A percentile compares a stretch with the other conserved stretches of the same genome.
Conservation (phyloP, 2,888 invertebrate species). For the Orchestes rusci region DNA sequence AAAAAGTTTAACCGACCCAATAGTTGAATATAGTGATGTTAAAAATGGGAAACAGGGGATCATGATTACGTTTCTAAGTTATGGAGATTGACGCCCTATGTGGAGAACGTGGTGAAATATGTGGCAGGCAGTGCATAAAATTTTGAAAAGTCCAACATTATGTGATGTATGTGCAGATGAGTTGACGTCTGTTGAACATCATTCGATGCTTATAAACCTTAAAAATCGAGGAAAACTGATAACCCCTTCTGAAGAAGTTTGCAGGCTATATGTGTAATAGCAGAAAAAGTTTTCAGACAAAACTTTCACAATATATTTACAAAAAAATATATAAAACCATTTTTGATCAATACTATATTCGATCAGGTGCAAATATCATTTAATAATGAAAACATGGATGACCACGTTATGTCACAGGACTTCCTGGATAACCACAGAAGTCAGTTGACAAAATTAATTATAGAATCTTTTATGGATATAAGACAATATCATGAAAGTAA, state of each 20-base stretch:
- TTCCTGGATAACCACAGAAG: not conserved
- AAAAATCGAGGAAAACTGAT: conserved; percentile 1
- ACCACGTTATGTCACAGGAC: conserved; percentile 1
- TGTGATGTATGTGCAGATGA: not conserved
- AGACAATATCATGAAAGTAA: conserved; percentile 1
- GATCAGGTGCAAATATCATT: not conserved
- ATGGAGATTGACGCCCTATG: conserved; percentile 3
- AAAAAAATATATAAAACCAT: not conserved
- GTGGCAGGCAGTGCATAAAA: too few relatives aligned
- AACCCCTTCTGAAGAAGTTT: not conserved
- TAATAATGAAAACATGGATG: not conserved
- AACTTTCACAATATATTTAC: not conserved
- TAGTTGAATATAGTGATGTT: conserved; percentile 4
- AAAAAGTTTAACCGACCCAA: not conserved
- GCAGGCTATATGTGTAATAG: not conserved
- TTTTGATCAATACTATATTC: not conserved
- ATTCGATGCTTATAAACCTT: not conserved
- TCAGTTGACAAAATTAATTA: conserved; percentile 2
- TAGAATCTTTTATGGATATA: not conserved
- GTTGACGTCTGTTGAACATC: not conserved
- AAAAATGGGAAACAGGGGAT: conserved; percentile 1
- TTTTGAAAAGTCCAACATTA: too few relatives aligned
- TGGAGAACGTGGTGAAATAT: conserved; percentile 1
- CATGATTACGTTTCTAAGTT: not conserved
- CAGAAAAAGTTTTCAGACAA: not conserved